Conservation (phyloP, 2,113 vertebrate species). For the Parotia lawesii region DNA sequence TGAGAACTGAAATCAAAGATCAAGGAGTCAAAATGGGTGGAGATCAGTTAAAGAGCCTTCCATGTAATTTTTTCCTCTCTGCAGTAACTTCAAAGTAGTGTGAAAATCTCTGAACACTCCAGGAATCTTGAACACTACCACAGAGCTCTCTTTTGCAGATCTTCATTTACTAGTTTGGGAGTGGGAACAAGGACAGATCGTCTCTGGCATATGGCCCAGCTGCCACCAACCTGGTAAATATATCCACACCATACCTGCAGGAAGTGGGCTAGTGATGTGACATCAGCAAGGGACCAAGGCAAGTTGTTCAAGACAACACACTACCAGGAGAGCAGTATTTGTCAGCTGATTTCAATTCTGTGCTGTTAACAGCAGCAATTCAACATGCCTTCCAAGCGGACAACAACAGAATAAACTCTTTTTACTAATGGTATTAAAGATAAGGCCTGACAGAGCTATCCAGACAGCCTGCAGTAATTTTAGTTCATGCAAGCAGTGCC, state of each 20-base stretch:
- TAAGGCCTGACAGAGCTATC: neutral
- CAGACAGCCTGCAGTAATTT: neutral
- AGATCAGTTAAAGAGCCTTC: neutral
- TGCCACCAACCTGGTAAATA: neutral
- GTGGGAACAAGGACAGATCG: neutral
- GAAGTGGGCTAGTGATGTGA: neutral
- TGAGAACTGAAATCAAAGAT: slow-evolving; percentile 27
- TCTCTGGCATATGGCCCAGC: neutral
- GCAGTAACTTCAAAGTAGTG: neutral
- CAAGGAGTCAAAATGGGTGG: neutral
- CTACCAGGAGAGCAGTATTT: neutral
- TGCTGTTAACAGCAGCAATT: neutral
- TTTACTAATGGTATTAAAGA: neutral
- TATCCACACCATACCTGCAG: neutral
- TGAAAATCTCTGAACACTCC: neutral
- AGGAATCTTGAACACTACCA: neutral
- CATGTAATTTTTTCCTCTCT: neutral
- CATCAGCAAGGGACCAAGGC: neutral
- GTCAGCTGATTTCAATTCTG: neutral
- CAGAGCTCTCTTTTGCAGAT: neutral
- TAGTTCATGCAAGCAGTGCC: neutral
- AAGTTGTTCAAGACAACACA: neutral
- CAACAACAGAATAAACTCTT: neutral
- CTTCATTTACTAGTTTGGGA: neutral
- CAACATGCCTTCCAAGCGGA: neutral